Conservation (phyloP, 2,797 vertebrate genomes). For the Acropternis orthonyx region DNA sequence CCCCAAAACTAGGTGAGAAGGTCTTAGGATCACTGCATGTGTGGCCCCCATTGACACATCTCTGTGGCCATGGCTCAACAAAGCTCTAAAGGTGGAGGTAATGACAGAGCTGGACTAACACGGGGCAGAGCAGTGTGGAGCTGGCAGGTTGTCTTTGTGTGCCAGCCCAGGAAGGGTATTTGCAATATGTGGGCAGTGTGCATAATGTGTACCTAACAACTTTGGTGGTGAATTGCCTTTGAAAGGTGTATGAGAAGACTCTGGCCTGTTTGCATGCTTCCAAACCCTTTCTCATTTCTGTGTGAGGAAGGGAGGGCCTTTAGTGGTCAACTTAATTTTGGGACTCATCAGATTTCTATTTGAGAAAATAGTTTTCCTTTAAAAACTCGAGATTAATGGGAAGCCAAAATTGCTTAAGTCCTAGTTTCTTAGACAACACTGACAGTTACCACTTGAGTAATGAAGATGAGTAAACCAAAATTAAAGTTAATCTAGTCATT, state of each 20-base stretch:
- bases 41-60: neutral
- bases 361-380: neutral
- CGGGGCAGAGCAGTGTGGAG: neutral
- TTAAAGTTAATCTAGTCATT: neutral
- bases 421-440: neutral
- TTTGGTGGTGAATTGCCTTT: neutral
- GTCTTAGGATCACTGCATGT: fast-evolving
- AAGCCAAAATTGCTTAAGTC: neutral
- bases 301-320: neutral
- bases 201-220: neutral
- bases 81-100: neutral
- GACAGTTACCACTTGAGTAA: neutral
- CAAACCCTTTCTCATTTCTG: neutral
- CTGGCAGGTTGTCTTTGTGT: neutral
- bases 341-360: neutral
- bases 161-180: neutral
- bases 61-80: neutral
- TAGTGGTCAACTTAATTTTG: neutral
- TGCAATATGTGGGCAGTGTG: neutral
- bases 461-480: neutral
- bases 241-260: neutral
- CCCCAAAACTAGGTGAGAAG: neutral
- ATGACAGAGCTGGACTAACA: neutral
- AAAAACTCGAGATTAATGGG: neutral
- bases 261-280: neutral